phyloP scores from a whole-genome alignment of 2,113 vertebrate species.

The Zosterops hypoxanthus region DNA sequence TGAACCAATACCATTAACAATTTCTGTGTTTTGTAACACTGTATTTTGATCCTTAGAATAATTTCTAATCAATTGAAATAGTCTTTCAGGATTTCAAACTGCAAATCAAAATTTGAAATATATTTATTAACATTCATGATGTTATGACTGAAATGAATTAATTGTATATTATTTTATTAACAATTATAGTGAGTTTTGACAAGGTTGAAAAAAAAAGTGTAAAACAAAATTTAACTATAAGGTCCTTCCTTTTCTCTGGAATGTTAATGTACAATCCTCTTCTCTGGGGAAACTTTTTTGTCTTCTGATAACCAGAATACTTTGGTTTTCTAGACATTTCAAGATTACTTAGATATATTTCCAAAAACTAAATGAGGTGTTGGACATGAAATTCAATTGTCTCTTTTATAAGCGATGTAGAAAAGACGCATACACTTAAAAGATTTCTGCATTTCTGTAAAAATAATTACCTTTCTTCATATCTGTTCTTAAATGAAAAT shows the following conservation, averaged over 20 bases:
- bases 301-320: background rate
- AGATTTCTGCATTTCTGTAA: background rate
- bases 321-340: background rate
- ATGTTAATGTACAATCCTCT: background rate
- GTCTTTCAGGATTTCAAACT: background rate
- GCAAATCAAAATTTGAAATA: background rate
- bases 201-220: background rate
- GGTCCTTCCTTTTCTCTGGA: background rate
- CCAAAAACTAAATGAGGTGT: background rate
- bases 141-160: background rate
- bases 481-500: background rate
- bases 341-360: background rate
- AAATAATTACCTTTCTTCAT: background rate
- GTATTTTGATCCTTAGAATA: background rate
- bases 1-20: background rate
- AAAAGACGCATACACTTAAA: background rate
- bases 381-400: background rate
- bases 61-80: background rate
- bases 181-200: background rate
- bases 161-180: background rate
- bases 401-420: background rate
- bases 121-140: background rate
- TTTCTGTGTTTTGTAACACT: background rate
- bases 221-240: background rate
- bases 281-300: background rate